Conservation (phyloP, 2,797 vertebrate genomes). For the Mus caroli region DNA sequence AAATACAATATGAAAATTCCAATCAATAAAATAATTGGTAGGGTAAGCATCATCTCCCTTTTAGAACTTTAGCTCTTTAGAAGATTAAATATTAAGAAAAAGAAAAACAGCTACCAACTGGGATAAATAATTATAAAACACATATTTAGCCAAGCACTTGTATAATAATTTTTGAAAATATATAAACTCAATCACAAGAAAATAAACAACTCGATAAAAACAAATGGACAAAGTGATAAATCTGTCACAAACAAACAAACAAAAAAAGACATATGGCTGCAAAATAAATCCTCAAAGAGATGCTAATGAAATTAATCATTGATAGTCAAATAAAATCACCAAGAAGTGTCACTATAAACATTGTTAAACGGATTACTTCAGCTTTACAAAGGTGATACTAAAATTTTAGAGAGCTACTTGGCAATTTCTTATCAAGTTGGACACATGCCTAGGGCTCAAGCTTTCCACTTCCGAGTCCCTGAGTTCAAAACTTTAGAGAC, state of each 20-base stretch:
- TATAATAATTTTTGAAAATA: conserved; percentile 24
- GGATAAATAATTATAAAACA: conserved; percentile 9
- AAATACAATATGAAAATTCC: conserved; percentile 2
- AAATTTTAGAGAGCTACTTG: conserved; percentile 24
- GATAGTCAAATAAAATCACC: conserved; percentile 53
- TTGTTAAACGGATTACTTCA: neutral
- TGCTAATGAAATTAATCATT: conserved; percentile 27
- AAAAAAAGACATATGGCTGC: neutral
- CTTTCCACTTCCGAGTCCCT: neutral
- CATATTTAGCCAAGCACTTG: neutral
- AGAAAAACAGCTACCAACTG: neutral
- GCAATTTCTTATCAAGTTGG: conserved; percentile 5
- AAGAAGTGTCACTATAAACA: neutral
- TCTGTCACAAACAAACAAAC: neutral
- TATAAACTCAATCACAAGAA: conserved; percentile 11
- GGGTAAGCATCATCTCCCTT: neutral
- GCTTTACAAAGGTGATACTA: neutral
- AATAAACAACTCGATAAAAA: conserved; percentile 39
- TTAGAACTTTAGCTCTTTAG: conserved; percentile 1
- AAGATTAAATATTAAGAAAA: neutral
- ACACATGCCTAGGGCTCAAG: neutral
- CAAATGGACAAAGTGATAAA: neutral
- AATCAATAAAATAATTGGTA: conserved; percentile 13
- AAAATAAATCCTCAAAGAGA: conserved; percentile 1
- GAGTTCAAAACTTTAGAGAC: neutral